Evolutionary conservation across 1,140 invertebrate species (phyloP).

Genomic region (Brachionus angularis): DNA sequence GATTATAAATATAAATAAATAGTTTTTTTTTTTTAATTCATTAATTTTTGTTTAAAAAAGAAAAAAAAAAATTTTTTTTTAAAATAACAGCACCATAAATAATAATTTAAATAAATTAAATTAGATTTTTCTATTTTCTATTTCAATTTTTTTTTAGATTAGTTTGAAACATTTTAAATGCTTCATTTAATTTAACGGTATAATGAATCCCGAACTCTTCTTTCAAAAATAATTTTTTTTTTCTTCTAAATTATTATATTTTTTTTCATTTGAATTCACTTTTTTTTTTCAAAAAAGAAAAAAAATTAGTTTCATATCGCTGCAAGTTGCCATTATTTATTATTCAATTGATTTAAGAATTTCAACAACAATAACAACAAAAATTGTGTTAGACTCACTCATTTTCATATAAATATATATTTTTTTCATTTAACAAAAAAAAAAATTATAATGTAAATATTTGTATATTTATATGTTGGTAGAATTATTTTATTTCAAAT

Average conservation of each 20-base stretch:
- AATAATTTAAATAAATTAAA: slow-evolving; percentile 43
- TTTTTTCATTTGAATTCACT: neutral
- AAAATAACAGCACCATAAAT: slow-evolving; percentile 42
- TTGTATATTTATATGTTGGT: too few relatives aligned
- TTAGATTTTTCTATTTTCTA: slow-evolving; percentile 7
- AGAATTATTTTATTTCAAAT: too few relatives aligned
- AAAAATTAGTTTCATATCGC: slow-evolving; percentile 13
- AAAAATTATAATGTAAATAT: too few relatives aligned
- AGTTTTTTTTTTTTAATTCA: slow-evolving; percentile 28
- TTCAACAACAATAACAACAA: too few relatives aligned
- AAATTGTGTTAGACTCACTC: too few relatives aligned
- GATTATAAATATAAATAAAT: too few relatives aligned
- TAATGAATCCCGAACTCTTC: slow-evolving; percentile 27
- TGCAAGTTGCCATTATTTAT: slow-evolving; percentile 28
- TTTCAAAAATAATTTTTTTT: slow-evolving; percentile 12
- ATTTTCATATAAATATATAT: too few relatives aligned
- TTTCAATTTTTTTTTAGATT: slow-evolving; percentile 14
- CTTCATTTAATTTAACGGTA: slow-evolving; percentile 41
- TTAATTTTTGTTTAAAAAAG: slow-evolving; percentile 10
- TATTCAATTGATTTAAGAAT: neutral
- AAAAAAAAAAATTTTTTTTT: slow-evolving; percentile 38
- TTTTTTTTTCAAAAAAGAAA: neutral
- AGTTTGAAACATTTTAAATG: slow-evolving; percentile 37
- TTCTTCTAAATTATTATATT: neutral
- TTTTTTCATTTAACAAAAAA: too few relatives aligned